A percentile compares a stretch with the other conserved stretches of the same genome.
Conservation (phyloP, 2,797 vertebrate genomes). For the Poecilia wingei region DNA sequence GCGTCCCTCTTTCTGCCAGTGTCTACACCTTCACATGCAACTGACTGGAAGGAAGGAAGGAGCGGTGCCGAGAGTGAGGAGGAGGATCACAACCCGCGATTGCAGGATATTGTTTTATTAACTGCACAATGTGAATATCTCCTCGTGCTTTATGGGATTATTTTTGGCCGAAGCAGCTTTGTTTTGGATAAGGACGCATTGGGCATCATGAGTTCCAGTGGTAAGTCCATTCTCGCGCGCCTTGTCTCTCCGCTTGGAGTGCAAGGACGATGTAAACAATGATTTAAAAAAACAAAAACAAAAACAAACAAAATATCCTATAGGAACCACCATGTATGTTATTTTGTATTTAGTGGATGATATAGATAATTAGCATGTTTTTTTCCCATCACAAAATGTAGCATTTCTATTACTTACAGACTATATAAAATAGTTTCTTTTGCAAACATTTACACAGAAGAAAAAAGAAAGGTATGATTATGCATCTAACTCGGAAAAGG, state of each 20-base stretch:
- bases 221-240: constrained; percentile 75
- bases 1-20: constrained; percentile 4
- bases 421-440: neutral
- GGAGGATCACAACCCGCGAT: constrained; percentile 42
- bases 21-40: constrained; percentile 35
- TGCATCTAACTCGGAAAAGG: neutral
- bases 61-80: constrained; percentile 38
- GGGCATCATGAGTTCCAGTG: constrained; percentile 82
- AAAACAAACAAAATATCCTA: neutral
- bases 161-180: constrained; percentile 54
- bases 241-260: constrained; percentile 35
- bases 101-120: neutral
- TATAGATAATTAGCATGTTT: neutral
- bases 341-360: neutral
- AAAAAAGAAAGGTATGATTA: neutral
- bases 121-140: constrained; percentile 39
- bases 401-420: neutral
- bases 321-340: constrained; percentile 1
- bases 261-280: constrained; percentile 6
- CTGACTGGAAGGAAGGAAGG: constrained; percentile 38
- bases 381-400: neutral
- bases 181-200: constrained; percentile 66
- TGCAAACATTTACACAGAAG: neutral
- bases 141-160: constrained; percentile 66
- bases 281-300: constrained; percentile 30